These are phyloP conservation scores for Schizopygopsis malacanthus DNA, from an alignment of 2,797 vertebrate genomes.

Conservation along the genomic window DNA sequence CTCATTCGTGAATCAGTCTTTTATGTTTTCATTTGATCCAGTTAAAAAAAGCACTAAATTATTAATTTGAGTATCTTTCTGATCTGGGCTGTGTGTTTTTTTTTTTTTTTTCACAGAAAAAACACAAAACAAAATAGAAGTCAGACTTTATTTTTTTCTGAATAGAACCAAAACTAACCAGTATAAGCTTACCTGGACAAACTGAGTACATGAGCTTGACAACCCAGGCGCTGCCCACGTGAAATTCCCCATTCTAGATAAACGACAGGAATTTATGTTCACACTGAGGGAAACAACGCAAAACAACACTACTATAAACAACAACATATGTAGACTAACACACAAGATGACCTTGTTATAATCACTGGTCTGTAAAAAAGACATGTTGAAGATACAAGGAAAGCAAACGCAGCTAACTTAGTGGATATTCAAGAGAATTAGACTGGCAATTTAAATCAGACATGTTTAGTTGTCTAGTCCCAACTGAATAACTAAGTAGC, in stretches of 20 bases:
- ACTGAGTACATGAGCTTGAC: slow-evolving; percentile 69
- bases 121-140: neutral
- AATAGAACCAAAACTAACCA: neutral
- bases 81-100: neutral
- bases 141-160: neutral
- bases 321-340: neutral
- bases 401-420: neutral
- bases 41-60: neutral
- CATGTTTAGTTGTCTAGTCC: slow-evolving; percentile 17
- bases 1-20: neutral
- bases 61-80: neutral
- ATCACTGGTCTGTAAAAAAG: slow-evolving; percentile 34
- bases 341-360: slow-evolving; percentile 44
- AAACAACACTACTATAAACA: neutral
- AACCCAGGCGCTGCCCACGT: slow-evolving; percentile 65
- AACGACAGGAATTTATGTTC: slow-evolving; percentile 9
- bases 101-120: neutral
- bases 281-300: neutral
- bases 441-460: neutral
- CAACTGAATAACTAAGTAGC: neutral
- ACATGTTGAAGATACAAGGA: slow-evolving; percentile 30
- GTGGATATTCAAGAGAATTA: neutral
- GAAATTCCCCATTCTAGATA: slow-evolving; percentile 80
- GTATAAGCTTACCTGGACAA: slow-evolving; percentile 72
- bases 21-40: neutral